phyloP scores from a whole-genome alignment of 2,113 vertebrate species.

The Bettongia penicillata region DNA sequence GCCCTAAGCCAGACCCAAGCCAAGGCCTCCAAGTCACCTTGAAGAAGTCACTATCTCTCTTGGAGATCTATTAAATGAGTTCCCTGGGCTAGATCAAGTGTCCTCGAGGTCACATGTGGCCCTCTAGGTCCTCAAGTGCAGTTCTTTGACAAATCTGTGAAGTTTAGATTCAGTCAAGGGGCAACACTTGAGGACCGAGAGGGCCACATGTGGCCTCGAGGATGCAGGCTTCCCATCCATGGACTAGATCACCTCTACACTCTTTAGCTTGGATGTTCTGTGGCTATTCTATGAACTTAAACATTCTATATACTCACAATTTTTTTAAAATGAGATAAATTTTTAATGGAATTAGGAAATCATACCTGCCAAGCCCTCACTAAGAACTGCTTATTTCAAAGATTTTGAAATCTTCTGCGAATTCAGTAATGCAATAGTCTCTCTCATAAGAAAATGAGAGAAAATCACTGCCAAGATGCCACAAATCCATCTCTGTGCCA shows the following conservation, averaged over 20 bases:
- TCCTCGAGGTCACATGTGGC: no score
- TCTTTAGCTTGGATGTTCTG: not conserved
- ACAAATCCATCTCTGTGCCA: constrained; percentile 48
- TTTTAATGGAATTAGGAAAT: constrained; percentile 49
- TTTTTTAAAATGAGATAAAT: not conserved
- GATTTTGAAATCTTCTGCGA: constrained; percentile 46
- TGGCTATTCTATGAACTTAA: not conserved
- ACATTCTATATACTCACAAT: not conserved
- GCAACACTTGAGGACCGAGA: no score
- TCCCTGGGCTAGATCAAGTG: no score
- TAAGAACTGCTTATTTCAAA: constrained; percentile 57
- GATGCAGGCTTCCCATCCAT: no score
- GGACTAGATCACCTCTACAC: not conserved
- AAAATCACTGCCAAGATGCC: constrained; percentile 67
- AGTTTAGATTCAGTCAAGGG: no score
- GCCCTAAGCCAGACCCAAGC: not conserved
- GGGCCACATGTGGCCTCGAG: no score
- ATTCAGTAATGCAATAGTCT: constrained; percentile 47
- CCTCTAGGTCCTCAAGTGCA: no score
- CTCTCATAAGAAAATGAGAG: constrained; percentile 50
- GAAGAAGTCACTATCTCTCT: not conserved
- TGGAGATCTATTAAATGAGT: not conserved
- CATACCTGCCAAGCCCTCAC: not conserved
- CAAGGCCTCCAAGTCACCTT: not conserved
- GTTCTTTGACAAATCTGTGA: no score